phyloP scores from a whole-genome alignment of 2,113 vertebrate species.

The Grantiella picta region DNA sequence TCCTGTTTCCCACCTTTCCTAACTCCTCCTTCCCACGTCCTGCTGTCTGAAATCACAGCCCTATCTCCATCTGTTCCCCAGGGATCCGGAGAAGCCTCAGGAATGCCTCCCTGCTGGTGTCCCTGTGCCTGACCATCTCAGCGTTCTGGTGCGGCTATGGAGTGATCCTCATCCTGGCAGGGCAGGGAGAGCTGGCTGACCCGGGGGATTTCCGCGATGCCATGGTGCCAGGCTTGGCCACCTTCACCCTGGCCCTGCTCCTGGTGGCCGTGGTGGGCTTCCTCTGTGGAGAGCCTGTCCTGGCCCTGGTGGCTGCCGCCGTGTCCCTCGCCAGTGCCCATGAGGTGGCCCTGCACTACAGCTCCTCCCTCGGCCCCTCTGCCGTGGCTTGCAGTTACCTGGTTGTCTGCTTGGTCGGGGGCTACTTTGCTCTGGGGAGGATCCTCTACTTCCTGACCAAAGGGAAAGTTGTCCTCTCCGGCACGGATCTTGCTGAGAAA shows the following conservation, averaged over 20 bases:
- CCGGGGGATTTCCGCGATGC: conserved; percentile 49
- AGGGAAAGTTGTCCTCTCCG: conserved; percentile 66
- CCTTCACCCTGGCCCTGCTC: conserved; percentile 76
- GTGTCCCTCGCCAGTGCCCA: conserved; percentile 80
- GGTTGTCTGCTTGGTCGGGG: conserved; percentile 71
- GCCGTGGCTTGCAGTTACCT: conserved; percentile 82
- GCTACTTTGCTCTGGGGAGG: conserved; percentile 78
- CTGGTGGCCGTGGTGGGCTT: conserved; percentile 70
- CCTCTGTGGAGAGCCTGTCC: conserved; percentile 61
- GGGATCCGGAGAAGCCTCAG: conserved; percentile 73
- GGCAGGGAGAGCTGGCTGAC: conserved; percentile 58
- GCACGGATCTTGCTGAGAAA: conserved; percentile 31
- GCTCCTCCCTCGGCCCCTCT: conserved; percentile 68
- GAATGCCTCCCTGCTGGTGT: conserved; percentile 65
- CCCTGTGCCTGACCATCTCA: conserved; percentile 80
- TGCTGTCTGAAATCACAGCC: fast-evolving
- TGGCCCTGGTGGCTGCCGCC: conserved; percentile 69
- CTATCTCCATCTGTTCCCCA: not conserved
- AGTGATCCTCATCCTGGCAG: conserved; percentile 75
- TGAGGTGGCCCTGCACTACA: conserved; percentile 72
- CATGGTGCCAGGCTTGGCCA: conserved; percentile 78
- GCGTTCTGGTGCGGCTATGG: conserved; percentile 82
- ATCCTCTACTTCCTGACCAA: conserved; percentile 66
- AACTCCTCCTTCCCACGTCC: fast-evolving
- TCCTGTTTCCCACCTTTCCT: not conserved